phyloP scores from a whole-genome alignment of 2,888 invertebrate genomes.

The Drosophila macrothrix region DNA sequence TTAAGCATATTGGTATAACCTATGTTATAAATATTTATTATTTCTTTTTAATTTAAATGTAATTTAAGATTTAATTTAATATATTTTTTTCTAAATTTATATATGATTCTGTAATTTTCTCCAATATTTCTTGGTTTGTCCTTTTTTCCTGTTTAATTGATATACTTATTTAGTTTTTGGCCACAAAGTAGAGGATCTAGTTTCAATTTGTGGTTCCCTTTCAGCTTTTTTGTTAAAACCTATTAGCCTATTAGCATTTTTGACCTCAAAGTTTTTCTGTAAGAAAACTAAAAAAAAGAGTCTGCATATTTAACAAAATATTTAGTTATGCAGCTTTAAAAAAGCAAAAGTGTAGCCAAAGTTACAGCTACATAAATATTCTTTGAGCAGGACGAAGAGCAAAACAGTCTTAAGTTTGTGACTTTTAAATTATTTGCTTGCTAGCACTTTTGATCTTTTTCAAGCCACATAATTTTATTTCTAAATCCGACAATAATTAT shows the following conservation, averaged over 20 bases:
- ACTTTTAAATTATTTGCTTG: background rate
- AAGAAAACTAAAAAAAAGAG: conserved; percentile 32
- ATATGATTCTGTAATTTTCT: conserved; percentile 1
- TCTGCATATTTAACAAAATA: conserved; percentile 37
- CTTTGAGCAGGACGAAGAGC: background rate
- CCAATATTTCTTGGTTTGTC: background rate
- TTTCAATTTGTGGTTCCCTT: conserved; percentile 7
- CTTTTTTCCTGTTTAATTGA: conserved; percentile 12
- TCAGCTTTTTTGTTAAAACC: conserved; percentile 12
- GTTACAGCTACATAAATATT: background rate
- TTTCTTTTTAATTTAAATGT: background rate
- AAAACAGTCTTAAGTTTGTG: background rate
- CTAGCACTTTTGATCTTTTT: background rate
- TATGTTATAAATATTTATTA: background rate
- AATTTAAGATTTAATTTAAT: background rate
- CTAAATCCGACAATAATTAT: background rate
- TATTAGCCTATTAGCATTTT: conserved; percentile 20
- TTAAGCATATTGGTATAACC: background rate
- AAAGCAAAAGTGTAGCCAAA: background rate
- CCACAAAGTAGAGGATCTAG: conserved; percentile 13
- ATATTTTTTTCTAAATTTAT: background rate
- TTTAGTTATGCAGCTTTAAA: conserved; percentile 12
- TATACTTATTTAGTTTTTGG: conserved; percentile 16
- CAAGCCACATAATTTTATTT: background rate
- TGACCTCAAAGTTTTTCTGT: conserved; percentile 21